phyloP scores from a whole-genome alignment of 2,113 vertebrate species.

The Ameiurus melas region DNA sequence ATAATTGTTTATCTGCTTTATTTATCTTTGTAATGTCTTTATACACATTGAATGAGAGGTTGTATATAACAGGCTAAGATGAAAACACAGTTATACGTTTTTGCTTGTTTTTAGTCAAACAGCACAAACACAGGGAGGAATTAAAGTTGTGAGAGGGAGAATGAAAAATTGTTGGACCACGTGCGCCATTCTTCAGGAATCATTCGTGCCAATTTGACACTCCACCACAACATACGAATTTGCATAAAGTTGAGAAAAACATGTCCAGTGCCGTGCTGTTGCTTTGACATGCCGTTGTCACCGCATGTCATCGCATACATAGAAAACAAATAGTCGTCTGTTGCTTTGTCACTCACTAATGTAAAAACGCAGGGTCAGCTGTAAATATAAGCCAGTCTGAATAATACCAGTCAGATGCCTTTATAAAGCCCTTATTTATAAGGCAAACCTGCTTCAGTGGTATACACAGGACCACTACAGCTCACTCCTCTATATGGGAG shows the following conservation, averaged over 20 bases:
- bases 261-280: not conserved
- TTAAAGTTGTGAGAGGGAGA: not conserved
- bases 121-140: not conserved
- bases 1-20: not conserved
- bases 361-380: not conserved
- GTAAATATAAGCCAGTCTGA: not conserved
- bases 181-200: not conserved
- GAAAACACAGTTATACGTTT: not conserved
- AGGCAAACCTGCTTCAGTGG: not conserved
- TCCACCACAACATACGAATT: not conserved
- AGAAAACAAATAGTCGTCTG: not conserved
- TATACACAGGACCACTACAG: not conserved
- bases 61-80: not conserved
- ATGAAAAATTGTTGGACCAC: not conserved
- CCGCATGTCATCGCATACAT: not conserved
- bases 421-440: not conserved
- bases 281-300: not conserved
- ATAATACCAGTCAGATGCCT: not conserved
- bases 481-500: not conserved
- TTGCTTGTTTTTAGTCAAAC: not conserved
- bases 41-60: not conserved
- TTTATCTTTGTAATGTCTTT: not conserved
- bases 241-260: not conserved
- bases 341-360: not conserved
- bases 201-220: not conserved